Base-by-base conservation (phyloP, 2,888 invertebrate genomes). In the Temnothorax rugatulus region DNA sequence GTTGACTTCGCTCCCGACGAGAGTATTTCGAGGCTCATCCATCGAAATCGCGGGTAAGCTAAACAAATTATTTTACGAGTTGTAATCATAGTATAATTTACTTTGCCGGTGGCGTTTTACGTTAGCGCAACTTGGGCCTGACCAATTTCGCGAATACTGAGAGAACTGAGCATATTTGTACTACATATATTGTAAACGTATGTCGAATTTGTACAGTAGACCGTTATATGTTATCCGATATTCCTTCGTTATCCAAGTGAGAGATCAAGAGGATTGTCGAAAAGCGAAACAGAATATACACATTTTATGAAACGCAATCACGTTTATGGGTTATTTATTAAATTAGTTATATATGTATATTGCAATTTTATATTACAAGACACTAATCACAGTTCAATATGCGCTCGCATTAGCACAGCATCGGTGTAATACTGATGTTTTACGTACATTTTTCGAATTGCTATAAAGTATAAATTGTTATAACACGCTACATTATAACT, bases 191-290 rank as follows among this genome's bases (percentile, higher is more conserved):
- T 92, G 88, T 91, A 88, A 92, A 91, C 83, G 82, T 89, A 85
- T 82, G 86, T 88, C 86, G 88, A 90, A 83, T 93, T 94, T 94
- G 92, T 94, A 93, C 92, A 89, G 93, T 93, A 93, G 91, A 84
- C 84, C 82, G 86, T 91, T 91, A 89, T 89, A 90, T 84, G 90
- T 89, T 77, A 41, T 76, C 18, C 25, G 52, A 76, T 76, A 76
- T 11, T 54, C n/a, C 57, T 73, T 54, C 34, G 52, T 54, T 54
- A 77, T 77, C 15, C 25, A 69, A 69, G 25, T 50, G 52, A 76
- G 8, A 68, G 41, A 64, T 29, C 21, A 41, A 52, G 18, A 76
- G 50, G 66, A 50, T 76, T 76, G 66, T 76, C n/a, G n/a, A n/a
- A 76, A 76, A 76, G 75, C 66, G 38, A 64, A 47, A 52, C 38